Evolutionary conservation across 2,113 vertebrate species (phyloP).

Genomic region (Rostratula benghalensis): DNA sequence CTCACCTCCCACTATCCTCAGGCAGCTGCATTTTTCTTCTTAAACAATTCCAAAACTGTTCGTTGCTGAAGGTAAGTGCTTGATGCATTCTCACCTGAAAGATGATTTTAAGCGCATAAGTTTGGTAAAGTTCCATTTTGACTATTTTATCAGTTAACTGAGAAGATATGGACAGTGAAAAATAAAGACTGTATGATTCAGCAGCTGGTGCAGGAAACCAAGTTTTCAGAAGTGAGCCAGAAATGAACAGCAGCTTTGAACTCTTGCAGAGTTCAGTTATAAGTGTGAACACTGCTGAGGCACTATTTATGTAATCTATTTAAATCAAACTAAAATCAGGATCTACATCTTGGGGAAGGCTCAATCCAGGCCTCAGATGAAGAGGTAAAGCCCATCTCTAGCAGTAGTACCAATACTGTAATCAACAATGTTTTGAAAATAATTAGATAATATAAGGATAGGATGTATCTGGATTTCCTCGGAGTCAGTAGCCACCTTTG

Average conservation of each 20-base stretch:
- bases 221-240: background rate
- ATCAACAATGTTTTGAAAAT: background rate
- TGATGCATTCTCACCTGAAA: slow-evolving; percentile 11
- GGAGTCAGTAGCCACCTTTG: background rate
- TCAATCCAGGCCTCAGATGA: background rate
- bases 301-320: background rate
- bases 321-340: slow-evolving; percentile 15
- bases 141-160: slow-evolving; percentile 16
- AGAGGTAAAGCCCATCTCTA: background rate
- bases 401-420: background rate
- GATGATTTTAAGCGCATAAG: slow-evolving; percentile 7
- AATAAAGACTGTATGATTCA: background rate
- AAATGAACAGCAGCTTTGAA: background rate
- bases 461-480: background rate
- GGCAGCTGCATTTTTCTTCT: slow-evolving; percentile 26
- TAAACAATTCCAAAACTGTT: slow-evolving; percentile 33
- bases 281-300: background rate
- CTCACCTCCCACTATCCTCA: background rate
- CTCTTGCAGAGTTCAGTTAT: background rate
- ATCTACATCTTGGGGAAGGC: background rate
- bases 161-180: background rate
- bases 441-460: background rate
- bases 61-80: background rate
- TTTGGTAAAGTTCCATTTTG: background rate
- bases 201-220: background rate